Evolutionary conservation across 2,888 invertebrate genomes (phyloP).

Genomic region (Amphipoea lucens): DNA sequence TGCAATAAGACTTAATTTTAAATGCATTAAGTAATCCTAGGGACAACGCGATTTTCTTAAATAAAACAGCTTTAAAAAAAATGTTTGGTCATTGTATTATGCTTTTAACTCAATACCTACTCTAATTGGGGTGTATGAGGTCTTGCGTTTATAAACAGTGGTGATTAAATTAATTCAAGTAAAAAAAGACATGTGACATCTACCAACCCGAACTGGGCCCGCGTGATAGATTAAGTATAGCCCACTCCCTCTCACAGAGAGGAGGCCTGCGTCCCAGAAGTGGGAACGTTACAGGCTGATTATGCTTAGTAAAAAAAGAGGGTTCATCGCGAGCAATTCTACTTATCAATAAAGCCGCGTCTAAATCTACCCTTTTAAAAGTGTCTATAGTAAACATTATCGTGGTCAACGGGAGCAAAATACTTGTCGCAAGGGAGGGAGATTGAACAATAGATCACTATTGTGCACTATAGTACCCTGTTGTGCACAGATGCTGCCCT

Average conservation of each 20-base stretch:
- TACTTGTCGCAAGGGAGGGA: slow-evolving; percentile 69
- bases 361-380: slow-evolving; percentile 30
- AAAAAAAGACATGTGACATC: neutral
- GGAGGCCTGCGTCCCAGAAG: too few species aligned
- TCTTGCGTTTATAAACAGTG: neutral
- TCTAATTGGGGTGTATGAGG: too few species aligned
- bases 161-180: neutral
- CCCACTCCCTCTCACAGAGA: too few species aligned
- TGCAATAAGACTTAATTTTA: too few species aligned
- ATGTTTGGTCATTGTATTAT: too few species aligned
- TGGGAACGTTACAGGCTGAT: too few species aligned
- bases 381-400: slow-evolving; percentile 36
- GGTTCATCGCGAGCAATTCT: neutral
- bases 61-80: too few species aligned
- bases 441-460: slow-evolving; percentile 67
- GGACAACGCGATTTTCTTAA: too few species aligned
- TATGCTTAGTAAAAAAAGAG: neutral
- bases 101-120: too few species aligned
- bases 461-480: slow-evolving; percentile 76
- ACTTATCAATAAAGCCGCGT: neutral
- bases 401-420: slow-evolving; percentile 67
- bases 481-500: slow-evolving; percentile 82
- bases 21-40: too few species aligned
- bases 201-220: too few species aligned
- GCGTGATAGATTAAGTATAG: too few species aligned